Evolutionary conservation across 2,888 invertebrate species (phyloP), one percentile per base, ranked within the genome.

Genomic region (Hypselothyrea guttata): DNA sequence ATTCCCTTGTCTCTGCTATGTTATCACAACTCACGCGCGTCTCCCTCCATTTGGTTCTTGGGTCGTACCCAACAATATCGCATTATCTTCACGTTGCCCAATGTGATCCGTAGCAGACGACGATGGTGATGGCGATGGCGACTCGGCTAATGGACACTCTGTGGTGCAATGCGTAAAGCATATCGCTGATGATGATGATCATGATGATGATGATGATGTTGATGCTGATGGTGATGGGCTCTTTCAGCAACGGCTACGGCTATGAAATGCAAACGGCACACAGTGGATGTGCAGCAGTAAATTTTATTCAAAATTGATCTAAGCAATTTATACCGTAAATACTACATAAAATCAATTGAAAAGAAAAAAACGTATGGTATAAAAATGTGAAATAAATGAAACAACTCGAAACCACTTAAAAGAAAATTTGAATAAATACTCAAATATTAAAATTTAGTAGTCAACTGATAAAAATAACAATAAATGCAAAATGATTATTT

Each of bases 1-100:
- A 88, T 88, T 88, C 88, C 88, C 88, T 88, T 76, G 84, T 74
- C 81, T 55, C 46, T 56, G 60, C 51, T 53, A 55, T 76, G 38
- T 85, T 85, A 85, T 85, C 86, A 83, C 60, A 73, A 83, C 83
- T 83, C 76, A 85, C 72, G 79, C 83, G 79, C 75, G 73, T 75
- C 81, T 83, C 84, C 63, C 84, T 82, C 84, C 83, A 84, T 82
- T 78, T 84, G 57, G 60, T 65, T 63, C 63, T 75, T 37, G 64
- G 70, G 60, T 66, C 76, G 78, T 42, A 38, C 65, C 85, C 78
- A 58, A 78, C 82, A 22, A 22, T 22, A 79, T 79, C 78, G 75
- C 75, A 79, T 79, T 79, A 79, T 79, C 78, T 71, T 45, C 34
- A 48, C 38, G 48, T 70, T 82, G 73, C 69, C 76, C 76, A 75